These are phyloP conservation scores for Elephas maximus DNA, from an alignment of 2,113 vertebrate genomes.

Conservation along the genomic window DNA sequence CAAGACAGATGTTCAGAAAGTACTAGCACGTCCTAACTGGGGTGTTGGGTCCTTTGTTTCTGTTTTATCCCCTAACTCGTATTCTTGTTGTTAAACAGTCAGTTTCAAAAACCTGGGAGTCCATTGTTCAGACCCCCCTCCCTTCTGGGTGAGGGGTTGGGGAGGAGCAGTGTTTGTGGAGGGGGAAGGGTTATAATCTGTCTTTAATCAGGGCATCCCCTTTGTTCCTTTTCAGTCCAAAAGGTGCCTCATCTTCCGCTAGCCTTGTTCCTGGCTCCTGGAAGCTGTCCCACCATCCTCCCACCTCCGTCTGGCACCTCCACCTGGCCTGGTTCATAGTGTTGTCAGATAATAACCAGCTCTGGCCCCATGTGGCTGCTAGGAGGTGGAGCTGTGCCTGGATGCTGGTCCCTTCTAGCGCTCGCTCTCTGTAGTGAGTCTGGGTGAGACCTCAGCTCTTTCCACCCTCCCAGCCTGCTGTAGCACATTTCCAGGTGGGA, in stretches of 20 bases:
- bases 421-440: neutral
- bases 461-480: neutral
- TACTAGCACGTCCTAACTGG: neutral
- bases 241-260: neutral
- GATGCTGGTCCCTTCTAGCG: neutral
- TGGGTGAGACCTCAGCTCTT: neutral
- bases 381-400: neutral
- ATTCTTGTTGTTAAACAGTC: neutral
- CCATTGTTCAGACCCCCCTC: neutral
- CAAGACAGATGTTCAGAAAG: neutral
- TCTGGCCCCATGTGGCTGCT: neutral
- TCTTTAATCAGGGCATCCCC: neutral
- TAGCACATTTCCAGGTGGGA: conserved; percentile 40
- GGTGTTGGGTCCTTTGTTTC: neutral
- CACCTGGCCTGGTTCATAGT: neutral
- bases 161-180: neutral
- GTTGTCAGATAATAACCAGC: neutral
- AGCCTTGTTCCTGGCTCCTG: neutral
- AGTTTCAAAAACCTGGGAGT: neutral
- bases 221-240: neutral
- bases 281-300: neutral
- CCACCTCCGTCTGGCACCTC: neutral
- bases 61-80: neutral
- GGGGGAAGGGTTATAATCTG: neutral
- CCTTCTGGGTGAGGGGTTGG: neutral